A percentile compares a stretch with the other conserved stretches of the same genome.
Evolutionary conservation across 2,797 vertebrate genomes (phyloP).

Genomic region (Silurus aristotelis): DNA sequence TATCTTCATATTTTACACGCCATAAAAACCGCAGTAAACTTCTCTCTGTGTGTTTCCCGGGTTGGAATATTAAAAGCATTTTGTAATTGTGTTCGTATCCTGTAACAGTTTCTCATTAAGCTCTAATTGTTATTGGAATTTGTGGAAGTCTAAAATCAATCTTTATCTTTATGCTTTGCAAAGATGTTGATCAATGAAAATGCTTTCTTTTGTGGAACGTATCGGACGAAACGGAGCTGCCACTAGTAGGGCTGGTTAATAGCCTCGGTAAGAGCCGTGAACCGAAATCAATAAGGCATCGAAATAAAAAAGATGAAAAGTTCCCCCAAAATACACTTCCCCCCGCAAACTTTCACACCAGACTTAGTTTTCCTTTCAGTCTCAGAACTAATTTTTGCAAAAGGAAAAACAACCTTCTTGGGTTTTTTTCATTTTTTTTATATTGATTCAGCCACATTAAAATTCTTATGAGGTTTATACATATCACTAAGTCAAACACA

Average conservation of each 20-base stretch:
- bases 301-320: slow-evolving; percentile 73
- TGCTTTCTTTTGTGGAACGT: slow-evolving; percentile 75
- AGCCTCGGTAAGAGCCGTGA: slow-evolving; percentile 69
- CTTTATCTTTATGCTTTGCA: slow-evolving; percentile 75
- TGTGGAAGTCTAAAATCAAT: slow-evolving; percentile 79
- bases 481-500: slow-evolving; percentile 84
- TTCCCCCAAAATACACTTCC: slow-evolving; percentile 44
- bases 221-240: slow-evolving; percentile 70
- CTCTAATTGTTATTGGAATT: slow-evolving; percentile 76
- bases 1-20: slow-evolving; percentile 41
- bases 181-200: slow-evolving; percentile 80
- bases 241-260: slow-evolving; percentile 67
- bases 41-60: slow-evolving; percentile 10
- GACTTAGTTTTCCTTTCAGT: slow-evolving; percentile 61
- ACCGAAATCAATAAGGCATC: slow-evolving; percentile 74
- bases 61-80: slow-evolving; percentile 63
- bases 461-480: slow-evolving; percentile 82
- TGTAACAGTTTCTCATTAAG: slow-evolving; percentile 69
- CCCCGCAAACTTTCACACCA: slow-evolving; percentile 60
- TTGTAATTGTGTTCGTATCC: slow-evolving; percentile 62
- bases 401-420: slow-evolving; percentile 71
- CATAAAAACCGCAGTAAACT: slow-evolving; percentile 33
- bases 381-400: slow-evolving; percentile 65
- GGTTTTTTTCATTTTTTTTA: slow-evolving; percentile 59
- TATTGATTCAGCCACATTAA: slow-evolving; percentile 77